These are phyloP conservation scores for Macropus fuliginosus DNA, from an alignment of 2,797 vertebrate species.

Conservation along the genomic window DNA sequence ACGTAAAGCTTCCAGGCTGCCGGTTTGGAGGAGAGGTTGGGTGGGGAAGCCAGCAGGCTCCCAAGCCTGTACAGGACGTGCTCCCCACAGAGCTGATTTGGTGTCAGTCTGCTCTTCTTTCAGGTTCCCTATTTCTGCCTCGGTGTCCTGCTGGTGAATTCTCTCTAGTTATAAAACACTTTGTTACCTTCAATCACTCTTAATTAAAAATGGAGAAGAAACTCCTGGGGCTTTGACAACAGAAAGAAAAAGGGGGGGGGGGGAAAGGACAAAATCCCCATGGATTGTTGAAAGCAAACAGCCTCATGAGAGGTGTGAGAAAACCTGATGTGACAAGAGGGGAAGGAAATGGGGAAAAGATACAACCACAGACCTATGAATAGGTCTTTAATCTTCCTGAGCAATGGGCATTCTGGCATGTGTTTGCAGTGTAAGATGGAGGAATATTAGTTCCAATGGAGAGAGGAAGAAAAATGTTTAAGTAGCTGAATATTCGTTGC, in stretches of 20 bases:
- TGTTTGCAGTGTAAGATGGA: background rate
- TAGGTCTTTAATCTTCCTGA: constrained; percentile 50
- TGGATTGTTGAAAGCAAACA: background rate
- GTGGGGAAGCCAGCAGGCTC: constrained; percentile 48
- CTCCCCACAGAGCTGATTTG: constrained; percentile 5
- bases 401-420: constrained; percentile 57
- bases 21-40: constrained; percentile 27
- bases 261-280: background rate
- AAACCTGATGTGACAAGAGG: background rate
- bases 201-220: constrained; percentile 75
- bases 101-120: constrained; percentile 48
- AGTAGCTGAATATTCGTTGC: background rate
- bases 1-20: constrained; percentile 59
- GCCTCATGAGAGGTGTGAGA: background rate
- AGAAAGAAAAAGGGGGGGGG: background rate
- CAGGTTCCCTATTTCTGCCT: constrained; percentile 49
- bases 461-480: background rate
- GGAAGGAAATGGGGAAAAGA: background rate
- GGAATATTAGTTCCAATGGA: background rate
- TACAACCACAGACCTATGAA: constrained; percentile 12
- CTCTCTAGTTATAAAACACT: constrained; percentile 74
- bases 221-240: constrained; percentile 50
- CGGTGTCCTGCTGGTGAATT: constrained; percentile 65
- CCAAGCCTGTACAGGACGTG: background rate
- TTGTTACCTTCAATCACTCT: constrained; percentile 66